Evolutionary conservation across 2,888 invertebrate genomes (phyloP).

Genomic region (Poecilus cupreus): DNA sequence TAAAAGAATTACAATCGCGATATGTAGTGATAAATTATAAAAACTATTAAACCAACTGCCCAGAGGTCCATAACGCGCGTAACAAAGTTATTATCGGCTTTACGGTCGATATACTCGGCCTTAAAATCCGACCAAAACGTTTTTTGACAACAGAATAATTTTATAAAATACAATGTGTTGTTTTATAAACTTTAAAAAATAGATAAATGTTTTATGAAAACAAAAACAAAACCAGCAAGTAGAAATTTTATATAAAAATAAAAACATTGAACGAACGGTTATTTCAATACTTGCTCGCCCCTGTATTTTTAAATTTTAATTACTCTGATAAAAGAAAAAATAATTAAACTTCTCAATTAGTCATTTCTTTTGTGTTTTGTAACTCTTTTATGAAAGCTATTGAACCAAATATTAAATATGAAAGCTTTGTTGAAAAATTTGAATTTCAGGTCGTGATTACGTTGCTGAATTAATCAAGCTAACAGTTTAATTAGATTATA

Average conservation of each 20-base stretch:
- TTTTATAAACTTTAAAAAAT: slow-evolving; percentile 4
- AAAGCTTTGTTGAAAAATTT: no score
- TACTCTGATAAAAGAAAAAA: not conserved
- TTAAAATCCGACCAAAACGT: not conserved
- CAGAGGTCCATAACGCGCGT: not conserved
- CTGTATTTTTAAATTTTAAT: not conserved
- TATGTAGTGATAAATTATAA: slow-evolving; percentile 16
- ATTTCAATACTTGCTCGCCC: no score
- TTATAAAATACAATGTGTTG: not conserved
- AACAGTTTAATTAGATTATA: not conserved
- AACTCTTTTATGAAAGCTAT: not conserved
- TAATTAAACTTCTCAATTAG: not conserved
- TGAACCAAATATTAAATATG: no score
- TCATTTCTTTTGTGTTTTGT: slow-evolving; percentile 1
- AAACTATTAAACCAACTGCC: slow-evolving; percentile 27
- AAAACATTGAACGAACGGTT: not conserved
- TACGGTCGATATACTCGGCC: not conserved
- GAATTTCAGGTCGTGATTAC: no score
- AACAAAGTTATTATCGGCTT: slow-evolving; percentile 21
- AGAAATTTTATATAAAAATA: not conserved
- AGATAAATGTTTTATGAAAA: no score
- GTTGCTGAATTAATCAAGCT: no score
- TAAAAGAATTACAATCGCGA: not conserved
- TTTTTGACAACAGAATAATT: slow-evolving; percentile 17
- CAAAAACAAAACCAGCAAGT: not conserved